Conservation (phyloP, 2,797 vertebrate genomes). For the Urophycis tenuis region DNA sequence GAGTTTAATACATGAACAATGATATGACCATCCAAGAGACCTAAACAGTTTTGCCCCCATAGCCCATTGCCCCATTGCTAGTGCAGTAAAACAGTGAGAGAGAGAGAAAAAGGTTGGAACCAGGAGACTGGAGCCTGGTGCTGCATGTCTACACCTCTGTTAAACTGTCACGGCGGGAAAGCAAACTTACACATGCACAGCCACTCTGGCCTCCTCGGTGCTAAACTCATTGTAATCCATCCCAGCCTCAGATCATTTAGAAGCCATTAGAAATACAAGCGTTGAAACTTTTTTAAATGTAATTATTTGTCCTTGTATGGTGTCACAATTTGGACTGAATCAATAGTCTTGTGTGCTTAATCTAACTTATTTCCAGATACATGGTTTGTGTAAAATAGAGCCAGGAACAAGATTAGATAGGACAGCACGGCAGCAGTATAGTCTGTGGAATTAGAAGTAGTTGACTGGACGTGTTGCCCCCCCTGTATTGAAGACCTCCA, state of each 20-base stretch:
- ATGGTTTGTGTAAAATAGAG: constrained; percentile 5
- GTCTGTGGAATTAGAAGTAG: background rate
- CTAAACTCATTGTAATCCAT: constrained; percentile 63
- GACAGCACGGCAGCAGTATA: background rate
- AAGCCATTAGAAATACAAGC: constrained; percentile 64
- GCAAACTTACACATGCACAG: constrained; percentile 46
- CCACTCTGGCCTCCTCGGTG: constrained; percentile 49
- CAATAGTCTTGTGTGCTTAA: constrained; percentile 61
- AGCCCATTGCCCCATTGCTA: background rate
- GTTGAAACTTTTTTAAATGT: constrained; percentile 57
- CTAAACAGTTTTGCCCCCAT: background rate
- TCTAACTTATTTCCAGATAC: constrained; percentile 53
- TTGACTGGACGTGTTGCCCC: background rate
- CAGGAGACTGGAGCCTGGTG: background rate
- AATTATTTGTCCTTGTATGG: constrained; percentile 61
- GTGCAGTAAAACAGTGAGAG: background rate
- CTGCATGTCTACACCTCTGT: constrained; percentile 12
- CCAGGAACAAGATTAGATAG: background rate
- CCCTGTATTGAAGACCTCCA: background rate
- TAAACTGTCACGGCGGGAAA: constrained; percentile 20
- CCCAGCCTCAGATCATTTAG: constrained; percentile 57
- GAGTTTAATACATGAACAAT: background rate
- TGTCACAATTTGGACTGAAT: constrained; percentile 57
- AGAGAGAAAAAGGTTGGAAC: background rate
- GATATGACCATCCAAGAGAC: background rate